Conservation (phyloP, 1,140 invertebrate genomes). For the Uloborus diversus region DNA sequence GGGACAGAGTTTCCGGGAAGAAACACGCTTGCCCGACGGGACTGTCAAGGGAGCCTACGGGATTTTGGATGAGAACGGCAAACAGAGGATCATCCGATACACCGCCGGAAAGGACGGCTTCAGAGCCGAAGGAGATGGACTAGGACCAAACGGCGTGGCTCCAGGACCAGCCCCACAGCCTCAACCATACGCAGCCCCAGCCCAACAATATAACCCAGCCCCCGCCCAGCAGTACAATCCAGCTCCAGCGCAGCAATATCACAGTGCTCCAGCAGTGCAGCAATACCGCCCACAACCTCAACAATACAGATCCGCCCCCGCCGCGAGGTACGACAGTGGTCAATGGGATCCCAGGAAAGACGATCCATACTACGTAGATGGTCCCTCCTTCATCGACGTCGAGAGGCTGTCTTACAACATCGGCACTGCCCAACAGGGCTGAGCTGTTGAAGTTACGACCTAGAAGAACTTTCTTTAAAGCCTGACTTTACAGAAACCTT, state of each 20-base stretch:
- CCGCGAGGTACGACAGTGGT: constrained; percentile 5
- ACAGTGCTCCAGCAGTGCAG: not conserved
- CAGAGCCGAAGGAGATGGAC: constrained; percentile 68
- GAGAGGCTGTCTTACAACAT: constrained; percentile 52
- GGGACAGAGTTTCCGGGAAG: constrained; percentile 61
- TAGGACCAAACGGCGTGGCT: constrained; percentile 48
- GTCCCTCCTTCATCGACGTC: constrained; percentile 53
- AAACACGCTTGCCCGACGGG: constrained; percentile 61
- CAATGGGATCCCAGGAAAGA: constrained; percentile 42
- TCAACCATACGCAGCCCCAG: constrained; percentile 18
- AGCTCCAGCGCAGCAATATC: not conserved
- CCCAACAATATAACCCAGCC: not conserved
- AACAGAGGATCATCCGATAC: constrained; percentile 69
- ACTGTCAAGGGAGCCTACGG: constrained; percentile 72
- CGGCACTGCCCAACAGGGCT: constrained; percentile 40
- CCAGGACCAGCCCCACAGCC: constrained; percentile 33
- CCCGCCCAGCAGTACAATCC: constrained; percentile 30
- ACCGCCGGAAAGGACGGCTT: constrained; percentile 75
- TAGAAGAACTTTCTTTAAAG: too few relatives aligned
- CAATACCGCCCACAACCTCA: not conserved
- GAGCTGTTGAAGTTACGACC: not conserved
- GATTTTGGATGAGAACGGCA: constrained; percentile 69
- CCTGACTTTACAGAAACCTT: too few relatives aligned
- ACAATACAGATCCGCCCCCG: not conserved
- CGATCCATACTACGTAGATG: constrained; percentile 45